Conservation (phyloP, 2,797 vertebrate genomes). For the Stomatorhinus walkeri region DNA sequence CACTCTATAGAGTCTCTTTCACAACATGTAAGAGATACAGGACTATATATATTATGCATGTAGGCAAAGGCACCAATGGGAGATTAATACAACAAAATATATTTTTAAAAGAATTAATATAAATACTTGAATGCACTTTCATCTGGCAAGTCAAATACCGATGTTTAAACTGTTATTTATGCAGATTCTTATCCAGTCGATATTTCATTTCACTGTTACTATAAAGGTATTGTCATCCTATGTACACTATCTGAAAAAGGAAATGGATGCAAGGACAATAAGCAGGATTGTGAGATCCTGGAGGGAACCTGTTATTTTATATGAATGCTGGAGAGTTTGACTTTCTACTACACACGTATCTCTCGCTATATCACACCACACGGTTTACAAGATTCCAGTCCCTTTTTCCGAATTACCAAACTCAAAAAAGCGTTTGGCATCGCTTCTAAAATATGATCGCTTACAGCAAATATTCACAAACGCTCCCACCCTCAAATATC, state of each 20-base stretch:
- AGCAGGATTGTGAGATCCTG: background rate
- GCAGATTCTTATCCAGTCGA: background rate
- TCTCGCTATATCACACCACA: background rate
- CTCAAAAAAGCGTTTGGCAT: background rate
- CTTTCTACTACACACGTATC: background rate
- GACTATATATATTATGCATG: background rate
- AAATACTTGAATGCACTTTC: slow-evolving; percentile 15
- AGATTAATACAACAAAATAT: background rate
- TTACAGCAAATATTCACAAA: slow-evolving; percentile 16
- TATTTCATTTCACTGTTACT: background rate
- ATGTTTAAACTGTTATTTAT: background rate
- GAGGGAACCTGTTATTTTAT: background rate
- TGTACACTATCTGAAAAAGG: background rate
- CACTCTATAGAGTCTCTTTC: background rate
- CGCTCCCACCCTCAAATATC: background rate
- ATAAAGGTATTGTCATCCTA: background rate
- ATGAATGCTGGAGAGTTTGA: background rate
- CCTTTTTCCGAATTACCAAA: background rate
- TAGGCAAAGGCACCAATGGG: slow-evolving; percentile 24
- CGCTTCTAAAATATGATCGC: background rate
- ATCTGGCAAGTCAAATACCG: background rate
- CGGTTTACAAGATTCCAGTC: background rate
- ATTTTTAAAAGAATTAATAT: slow-evolving; percentile 1
- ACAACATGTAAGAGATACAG: background rate
- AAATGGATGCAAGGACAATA: background rate